phyloP scores from a whole-genome alignment of 2,797 vertebrate species.

The Peromyscus aztecus region DNA sequence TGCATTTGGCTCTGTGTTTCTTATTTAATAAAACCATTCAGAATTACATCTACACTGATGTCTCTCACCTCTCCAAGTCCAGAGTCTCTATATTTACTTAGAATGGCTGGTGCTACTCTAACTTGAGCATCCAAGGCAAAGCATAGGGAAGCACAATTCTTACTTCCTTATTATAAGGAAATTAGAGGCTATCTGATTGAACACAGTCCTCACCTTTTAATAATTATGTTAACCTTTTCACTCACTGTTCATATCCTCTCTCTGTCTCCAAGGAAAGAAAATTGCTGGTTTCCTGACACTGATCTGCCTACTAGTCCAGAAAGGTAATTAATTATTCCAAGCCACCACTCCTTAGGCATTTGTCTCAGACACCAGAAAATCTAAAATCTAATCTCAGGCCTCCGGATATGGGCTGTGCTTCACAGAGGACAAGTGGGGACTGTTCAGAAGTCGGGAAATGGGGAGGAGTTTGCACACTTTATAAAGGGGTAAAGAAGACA shows the following conservation, averaged over 20 bases:
- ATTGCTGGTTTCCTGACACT: not conserved
- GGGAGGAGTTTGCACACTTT: not conserved
- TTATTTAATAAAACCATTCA: too few relatives aligned
- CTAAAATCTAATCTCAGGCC: not conserved
- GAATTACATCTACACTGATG: too few relatives aligned
- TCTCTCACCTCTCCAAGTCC: not conserved
- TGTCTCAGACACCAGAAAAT: not conserved
- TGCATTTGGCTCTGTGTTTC: too few relatives aligned
- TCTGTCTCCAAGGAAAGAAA: not conserved
- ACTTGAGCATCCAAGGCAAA: not conserved
- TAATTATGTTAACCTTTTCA: slow-evolving; percentile 27
- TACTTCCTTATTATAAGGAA: slow-evolving; percentile 30
- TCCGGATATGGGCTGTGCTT: not conserved
- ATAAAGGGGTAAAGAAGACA: not conserved
- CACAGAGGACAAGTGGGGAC: not conserved
- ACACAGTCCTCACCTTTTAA: not conserved
- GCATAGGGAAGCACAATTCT: not conserved
- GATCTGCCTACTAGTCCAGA: not conserved
- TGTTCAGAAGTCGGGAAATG: not conserved
- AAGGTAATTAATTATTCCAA: not conserved
- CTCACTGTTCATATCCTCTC: not conserved
- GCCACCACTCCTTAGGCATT: not conserved
- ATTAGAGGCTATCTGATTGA: slow-evolving; percentile 29
- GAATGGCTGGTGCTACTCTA: not conserved
- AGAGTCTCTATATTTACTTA: not conserved